These are phyloP conservation scores for Vultur gryphus DNA, from an alignment of 2,797 vertebrate species.

Conservation along the genomic window DNA sequence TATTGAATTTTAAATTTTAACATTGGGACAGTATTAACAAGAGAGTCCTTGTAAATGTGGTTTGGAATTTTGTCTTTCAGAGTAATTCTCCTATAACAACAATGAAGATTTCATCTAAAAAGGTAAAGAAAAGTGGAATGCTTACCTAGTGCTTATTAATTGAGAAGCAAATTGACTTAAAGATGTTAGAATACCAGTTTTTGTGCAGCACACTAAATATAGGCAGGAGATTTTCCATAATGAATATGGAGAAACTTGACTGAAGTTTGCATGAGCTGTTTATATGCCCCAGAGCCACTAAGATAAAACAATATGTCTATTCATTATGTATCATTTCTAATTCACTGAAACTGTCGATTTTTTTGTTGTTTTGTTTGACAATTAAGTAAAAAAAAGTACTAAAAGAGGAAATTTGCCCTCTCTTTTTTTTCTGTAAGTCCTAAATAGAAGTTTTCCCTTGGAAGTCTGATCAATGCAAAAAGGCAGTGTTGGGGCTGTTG, in stretches of 20 bases:
- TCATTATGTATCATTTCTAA: not conserved
- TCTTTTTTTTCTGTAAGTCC: not conserved
- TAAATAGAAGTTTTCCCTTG: not conserved
- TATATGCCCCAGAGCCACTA: not conserved
- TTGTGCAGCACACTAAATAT: not conserved
- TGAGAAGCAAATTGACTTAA: not conserved
- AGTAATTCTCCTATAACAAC: slow-evolving; percentile 88
- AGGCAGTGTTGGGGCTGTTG: not conserved
- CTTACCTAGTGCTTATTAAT: not conserved
- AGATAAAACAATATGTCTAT: not conserved
- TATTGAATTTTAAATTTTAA: not conserved
- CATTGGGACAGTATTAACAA: not conserved
- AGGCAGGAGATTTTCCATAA: not conserved
- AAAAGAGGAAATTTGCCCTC: not conserved
- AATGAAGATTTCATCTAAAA: slow-evolving; percentile 95
- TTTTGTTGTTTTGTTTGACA: not conserved
- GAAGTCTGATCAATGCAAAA: not conserved
- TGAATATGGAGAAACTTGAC: not conserved
- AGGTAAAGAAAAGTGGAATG: slow-evolving; percentile 78
- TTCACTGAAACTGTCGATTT: accelerated
- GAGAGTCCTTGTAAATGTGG: not conserved
- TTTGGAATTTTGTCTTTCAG: slow-evolving; percentile 74
- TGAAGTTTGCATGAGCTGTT: not conserved
- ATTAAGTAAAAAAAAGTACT: not conserved
- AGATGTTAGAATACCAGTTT: not conserved